phyloP scores from a whole-genome alignment of 2,113 vertebrate species.

The Harpagus bidentatus region DNA sequence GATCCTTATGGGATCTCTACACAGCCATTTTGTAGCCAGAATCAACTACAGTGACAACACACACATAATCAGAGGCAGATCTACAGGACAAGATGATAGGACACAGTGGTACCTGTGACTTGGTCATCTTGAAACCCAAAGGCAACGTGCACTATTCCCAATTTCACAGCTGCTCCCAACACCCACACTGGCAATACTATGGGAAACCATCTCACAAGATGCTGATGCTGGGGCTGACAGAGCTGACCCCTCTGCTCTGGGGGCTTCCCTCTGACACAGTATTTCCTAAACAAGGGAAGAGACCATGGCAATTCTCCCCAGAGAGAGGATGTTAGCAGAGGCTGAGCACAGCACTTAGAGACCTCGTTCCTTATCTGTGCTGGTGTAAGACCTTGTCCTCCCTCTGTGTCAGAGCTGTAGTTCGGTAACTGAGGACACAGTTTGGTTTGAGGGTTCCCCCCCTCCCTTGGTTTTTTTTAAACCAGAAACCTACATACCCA shows the following conservation, averaged over 20 bases:
- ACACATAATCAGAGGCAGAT: not conserved
- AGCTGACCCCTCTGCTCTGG: not conserved
- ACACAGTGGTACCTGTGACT: not conserved
- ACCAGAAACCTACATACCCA: not conserved
- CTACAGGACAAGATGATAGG: not conserved
- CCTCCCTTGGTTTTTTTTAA: not conserved
- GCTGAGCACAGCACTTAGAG: not conserved
- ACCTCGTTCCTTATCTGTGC: not conserved
- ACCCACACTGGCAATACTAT: not conserved
- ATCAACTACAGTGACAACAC: not conserved
- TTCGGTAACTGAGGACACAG: not conserved
- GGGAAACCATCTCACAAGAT: not conserved
- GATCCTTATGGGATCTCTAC: not conserved
- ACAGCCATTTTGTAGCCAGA: not conserved
- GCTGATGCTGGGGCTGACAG: not conserved
- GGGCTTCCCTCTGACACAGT: not conserved
- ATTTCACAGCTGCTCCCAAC: not conserved
- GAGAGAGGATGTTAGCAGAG: not conserved
- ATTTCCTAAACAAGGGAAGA: not conserved
- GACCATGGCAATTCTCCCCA: not conserved
- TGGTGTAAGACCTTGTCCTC: not conserved
- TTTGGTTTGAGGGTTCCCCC: not conserved
- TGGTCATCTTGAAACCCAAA: not conserved
- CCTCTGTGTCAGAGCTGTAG: not conserved
- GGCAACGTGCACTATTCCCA: not conserved